Base-by-base conservation (phyloP, 2,113 vertebrate genomes). In the Tetraodon nigroviridis region DNA sequence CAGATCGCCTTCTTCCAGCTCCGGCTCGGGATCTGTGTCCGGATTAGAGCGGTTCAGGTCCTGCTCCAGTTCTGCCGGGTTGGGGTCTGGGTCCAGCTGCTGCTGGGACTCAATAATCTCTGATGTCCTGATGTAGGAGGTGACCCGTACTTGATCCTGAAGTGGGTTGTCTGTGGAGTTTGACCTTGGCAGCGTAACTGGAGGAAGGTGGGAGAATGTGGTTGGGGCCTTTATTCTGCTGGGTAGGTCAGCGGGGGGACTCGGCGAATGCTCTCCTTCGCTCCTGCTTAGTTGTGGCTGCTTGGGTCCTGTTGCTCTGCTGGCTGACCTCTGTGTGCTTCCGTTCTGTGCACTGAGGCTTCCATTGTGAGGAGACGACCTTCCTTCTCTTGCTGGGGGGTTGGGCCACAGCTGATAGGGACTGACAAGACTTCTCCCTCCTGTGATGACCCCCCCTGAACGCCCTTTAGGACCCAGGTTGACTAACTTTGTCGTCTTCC, bases 41-140 rank as follows among this genome's bases (percentile, higher is more conserved):
- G 51, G 24, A 55, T 78, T 82, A 16, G 86, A 85, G 52, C 17
- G 82, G 59, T 89, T 83, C 8, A 75, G 58, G 4, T 86, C 88
- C 0, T 65, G 86, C 17, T 88, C 27, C 0, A 51, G 24, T 51
- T 87, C 66, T 19, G 77, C 58, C 0, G 59, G 75, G 59, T 92
- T 89, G 0, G 81, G 84, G 17, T 89, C 89, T 1, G 79, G 84
- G 0, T 88, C 90, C 0, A 64, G 79, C 32, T 80, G 85, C 68
- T 78, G 75, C 73, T 92, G 92, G 0, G 90, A 91, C 2, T 83
- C 81, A 0, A 92, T 93, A 0, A 90, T 91, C 67, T 92, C 93
- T 0, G 93, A 93, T 45, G 86, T 78, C 80, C 82, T 91, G 79
- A 95, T 89, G 61, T 95, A 95, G 69, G 95, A 94, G 0, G 94